Conservation (phyloP, 1,140 invertebrate genomes). For the Zaprionus taronus region DNA sequence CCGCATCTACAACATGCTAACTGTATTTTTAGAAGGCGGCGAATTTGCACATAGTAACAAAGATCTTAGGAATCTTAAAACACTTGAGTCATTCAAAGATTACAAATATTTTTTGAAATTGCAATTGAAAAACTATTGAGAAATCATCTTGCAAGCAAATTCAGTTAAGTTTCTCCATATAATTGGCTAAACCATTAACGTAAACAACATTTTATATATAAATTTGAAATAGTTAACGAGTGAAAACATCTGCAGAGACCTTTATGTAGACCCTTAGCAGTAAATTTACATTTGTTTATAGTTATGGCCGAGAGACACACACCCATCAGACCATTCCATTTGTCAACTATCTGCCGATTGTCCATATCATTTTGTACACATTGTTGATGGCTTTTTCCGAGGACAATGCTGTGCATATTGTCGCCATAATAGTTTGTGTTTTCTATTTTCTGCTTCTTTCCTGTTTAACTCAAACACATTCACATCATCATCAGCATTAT, state of each 20-base stretch:
- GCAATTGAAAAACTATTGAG: not conserved
- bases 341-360: slow-evolving; percentile 15
- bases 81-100: not conserved
- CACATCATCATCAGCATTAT: slow-evolving; percentile 50
- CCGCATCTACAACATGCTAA: slow-evolving; percentile 1
- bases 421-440: slow-evolving; percentile 47
- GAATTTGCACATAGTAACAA: slow-evolving; percentile 6
- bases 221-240: not conserved
- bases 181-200: not conserved
- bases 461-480: slow-evolving; percentile 29
- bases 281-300: slow-evolving; percentile 23
- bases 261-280: not conserved
- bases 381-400: slow-evolving; percentile 15
- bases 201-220: not conserved
- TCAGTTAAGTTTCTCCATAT: not conserved
- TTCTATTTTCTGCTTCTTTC: slow-evolving; percentile 45
- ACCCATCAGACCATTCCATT: slow-evolving; percentile 14
- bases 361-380: slow-evolving; percentile 4
- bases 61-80: slow-evolving; percentile 1
- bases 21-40: slow-evolving; percentile 5
- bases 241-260: not conserved
- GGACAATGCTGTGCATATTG: slow-evolving; percentile 52
- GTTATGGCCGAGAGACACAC: slow-evolving; percentile 5
- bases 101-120: not conserved
- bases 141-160: not conserved